These are phyloP conservation scores for Andrena bicolor DNA, from an alignment of 2,888 invertebrate species.

Conservation along the genomic window DNA sequence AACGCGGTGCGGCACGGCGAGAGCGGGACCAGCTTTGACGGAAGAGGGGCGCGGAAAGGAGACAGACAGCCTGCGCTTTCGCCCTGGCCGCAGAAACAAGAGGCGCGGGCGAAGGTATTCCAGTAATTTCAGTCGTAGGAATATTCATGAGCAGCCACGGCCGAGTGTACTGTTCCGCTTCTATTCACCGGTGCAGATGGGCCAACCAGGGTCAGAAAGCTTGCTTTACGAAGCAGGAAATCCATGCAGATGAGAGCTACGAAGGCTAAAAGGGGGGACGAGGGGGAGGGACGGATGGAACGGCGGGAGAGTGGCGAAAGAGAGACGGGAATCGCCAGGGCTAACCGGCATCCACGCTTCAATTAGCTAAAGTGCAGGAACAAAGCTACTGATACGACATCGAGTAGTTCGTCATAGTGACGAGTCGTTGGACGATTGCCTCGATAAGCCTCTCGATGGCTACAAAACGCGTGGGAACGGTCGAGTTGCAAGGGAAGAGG, in stretches of 20 bases:
- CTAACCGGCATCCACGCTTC: constrained; percentile 79
- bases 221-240: constrained; percentile 81
- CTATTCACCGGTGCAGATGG: constrained; percentile 77
- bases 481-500: background rate
- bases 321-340: constrained; percentile 36
- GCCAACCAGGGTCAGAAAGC: constrained; percentile 75
- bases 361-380: constrained; percentile 81
- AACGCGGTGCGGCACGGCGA: background rate
- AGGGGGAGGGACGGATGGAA: constrained; percentile 5
- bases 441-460: constrained; percentile 25
- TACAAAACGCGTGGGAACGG: background rate
- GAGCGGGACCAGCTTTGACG: constrained; percentile 28
- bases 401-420: constrained; percentile 25
- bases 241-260: constrained; percentile 79
- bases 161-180: constrained; percentile 74
- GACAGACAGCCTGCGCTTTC: constrained; percentile 50
- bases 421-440: constrained; percentile 20
- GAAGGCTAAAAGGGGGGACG: background rate
- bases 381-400: constrained; percentile 57
- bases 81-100: constrained; percentile 62
- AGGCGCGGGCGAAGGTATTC: constrained; percentile 79
- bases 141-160: constrained; percentile 82
- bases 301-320: constrained; percentile 33
- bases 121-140: constrained; percentile 79
- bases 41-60: constrained; percentile 1